Evolutionary conservation across 2,888 invertebrate species (phyloP).

Genomic region (Drosophila cognata): DNA sequence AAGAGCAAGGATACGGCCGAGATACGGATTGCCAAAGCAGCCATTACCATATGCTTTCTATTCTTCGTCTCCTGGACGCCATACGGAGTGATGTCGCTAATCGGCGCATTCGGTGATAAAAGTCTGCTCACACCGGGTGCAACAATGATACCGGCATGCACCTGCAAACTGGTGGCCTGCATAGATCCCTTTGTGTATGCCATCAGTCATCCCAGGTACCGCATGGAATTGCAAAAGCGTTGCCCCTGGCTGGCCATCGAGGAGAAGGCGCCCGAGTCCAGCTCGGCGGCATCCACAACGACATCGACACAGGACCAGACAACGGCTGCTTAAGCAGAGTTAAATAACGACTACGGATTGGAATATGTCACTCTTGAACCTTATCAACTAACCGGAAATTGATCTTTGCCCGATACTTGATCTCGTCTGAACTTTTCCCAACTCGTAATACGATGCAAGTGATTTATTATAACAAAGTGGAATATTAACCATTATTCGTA

Average conservation of each 20-base stretch:
- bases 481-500: slow-evolving; percentile 5
- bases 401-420: slow-evolving; percentile 19
- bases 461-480: slow-evolving; percentile 32
- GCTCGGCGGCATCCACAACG: slow-evolving; percentile 84
- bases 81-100: slow-evolving; percentile 92
- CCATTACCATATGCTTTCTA: slow-evolving; percentile 93
- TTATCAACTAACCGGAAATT: slow-evolving; percentile 14
- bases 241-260: slow-evolving; percentile 90
- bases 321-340: slow-evolving; percentile 69
- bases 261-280: slow-evolving; percentile 87
- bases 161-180: slow-evolving; percentile 95
- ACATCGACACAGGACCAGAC: slow-evolving; percentile 77
- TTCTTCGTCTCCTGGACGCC: slow-evolving; percentile 96
- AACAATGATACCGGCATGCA: slow-evolving; percentile 94
- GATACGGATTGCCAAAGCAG: slow-evolving; percentile 94
- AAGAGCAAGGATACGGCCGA: slow-evolving; percentile 90
- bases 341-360: slow-evolving; percentile 2
- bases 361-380: slow-evolving; percentile 18
- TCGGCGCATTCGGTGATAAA: slow-evolving; percentile 91
- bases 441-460: slow-evolving; percentile 38
- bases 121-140: slow-evolving; percentile 89
- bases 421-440: neutral
- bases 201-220: slow-evolving; percentile 94
- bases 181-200: slow-evolving; percentile 96
- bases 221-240: slow-evolving; percentile 91